Evolutionary conservation across 2,797 vertebrate genomes (phyloP), one percentile per base, ranked within the genome.

Genomic region (Notoglanidium macrostoma): DNA sequence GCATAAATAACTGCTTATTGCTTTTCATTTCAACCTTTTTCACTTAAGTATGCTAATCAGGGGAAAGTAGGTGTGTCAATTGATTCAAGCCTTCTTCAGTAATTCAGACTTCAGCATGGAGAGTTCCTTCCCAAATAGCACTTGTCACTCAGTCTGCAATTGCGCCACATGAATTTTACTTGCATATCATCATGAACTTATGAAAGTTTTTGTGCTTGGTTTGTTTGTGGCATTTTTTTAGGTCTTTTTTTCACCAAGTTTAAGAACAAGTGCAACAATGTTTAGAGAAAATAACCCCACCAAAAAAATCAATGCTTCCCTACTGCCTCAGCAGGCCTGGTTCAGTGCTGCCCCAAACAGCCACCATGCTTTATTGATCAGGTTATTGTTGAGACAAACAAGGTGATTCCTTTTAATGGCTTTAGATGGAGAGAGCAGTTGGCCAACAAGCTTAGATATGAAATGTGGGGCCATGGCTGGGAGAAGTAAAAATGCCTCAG

Each of bases 231-330:
- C 35, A 40, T 40, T 40, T 40, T 85, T 87, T 88, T 35, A 59
- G 35, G 35, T 40, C 35, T 89, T 85, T 83, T 86, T 85, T 61
- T 32, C 12, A 63, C 49, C 54, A 55, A 54, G 70, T 44, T 89
- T 81, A 85, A 84, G 86, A 86, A 78, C 55, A 85, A 87, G 86
- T 78, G 70, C 65, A 80, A 88, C 85, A 87, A 82, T 87, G 88
- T 90, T 91, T 88, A 86, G 84, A n/a, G 72, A 65, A 57, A 86
- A 21, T 68, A 81, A 51, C 76, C 12, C 49, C 6, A 46, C 46
- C 59, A 86, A 86, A 86, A 61, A 86, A 87, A 89, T 88, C 87
- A 70, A 87, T 91, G 90, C 57, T 83, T 26, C 29, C 57, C 81
- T 78, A 44, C 83, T 51, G 72, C 70, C 87, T 72, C 76, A 67